Evolutionary conservation across 1,140 invertebrate species (phyloP).

Genomic region (Gonatopus flavifemur): DNA sequence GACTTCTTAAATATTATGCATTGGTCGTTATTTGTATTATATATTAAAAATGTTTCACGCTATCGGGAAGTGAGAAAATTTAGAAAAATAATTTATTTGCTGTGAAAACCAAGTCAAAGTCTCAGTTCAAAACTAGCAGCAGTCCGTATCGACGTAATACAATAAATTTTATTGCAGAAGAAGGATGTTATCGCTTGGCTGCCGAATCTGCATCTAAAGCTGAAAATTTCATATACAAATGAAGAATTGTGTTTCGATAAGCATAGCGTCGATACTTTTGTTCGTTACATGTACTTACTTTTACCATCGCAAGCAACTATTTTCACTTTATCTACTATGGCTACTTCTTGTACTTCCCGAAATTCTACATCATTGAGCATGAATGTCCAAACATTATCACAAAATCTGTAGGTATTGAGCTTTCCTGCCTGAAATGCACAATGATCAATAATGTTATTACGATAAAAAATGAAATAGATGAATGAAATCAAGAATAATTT

Average conservation of each 20-base stretch:
- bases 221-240: conserved; percentile 26
- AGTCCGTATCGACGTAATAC: no score
- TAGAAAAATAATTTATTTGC: no score
- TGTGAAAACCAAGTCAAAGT: no score
- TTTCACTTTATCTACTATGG: conserved; percentile 96
- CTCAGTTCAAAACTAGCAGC: no score
- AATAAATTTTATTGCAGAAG: no score
- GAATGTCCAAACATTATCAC: conserved; percentile 99
- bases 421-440: conserved; percentile 79
- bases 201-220: conserved; percentile 47
- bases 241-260: background rate
- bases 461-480: background rate
- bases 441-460: conserved; percentile 13
- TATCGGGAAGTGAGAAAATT: no score
- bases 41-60: conserved; percentile 7
- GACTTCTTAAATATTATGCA: conserved; percentile 9
- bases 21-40: conserved; percentile 12
- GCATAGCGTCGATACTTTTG: background rate
- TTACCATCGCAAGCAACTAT: conserved; percentile 99
- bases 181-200: conserved; percentile 47
- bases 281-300: conserved; percentile 63
- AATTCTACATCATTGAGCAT: conserved; percentile 98
- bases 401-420: conserved; percentile 98
- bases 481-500: background rate
- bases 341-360: conserved; percentile 91